phyloP scores from a whole-genome alignment of 2,888 invertebrate species.

The Spilarctia lutea region DNA sequence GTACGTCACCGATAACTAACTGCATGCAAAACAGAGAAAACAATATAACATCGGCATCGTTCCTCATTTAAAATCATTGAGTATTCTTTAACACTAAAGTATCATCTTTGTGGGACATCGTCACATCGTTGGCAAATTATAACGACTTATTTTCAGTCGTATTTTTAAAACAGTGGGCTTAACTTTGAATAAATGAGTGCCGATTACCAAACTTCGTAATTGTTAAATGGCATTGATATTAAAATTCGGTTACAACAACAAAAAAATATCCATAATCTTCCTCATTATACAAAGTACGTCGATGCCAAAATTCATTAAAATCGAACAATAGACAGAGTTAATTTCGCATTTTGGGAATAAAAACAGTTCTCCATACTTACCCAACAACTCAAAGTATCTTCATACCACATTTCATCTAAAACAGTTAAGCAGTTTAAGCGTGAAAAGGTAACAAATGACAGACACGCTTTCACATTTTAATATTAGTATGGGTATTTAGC shows the following conservation, averaged over 20 bases:
- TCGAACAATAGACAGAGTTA: no score
- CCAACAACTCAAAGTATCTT: no score
- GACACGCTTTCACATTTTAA: no score
- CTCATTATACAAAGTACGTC: no score
- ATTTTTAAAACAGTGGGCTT: background rate
- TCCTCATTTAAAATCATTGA: background rate
- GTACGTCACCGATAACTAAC: background rate
- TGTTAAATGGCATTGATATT: background rate
- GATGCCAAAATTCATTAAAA: no score
- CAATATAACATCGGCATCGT: background rate
- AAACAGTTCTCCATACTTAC: no score
- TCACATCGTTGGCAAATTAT: background rate
- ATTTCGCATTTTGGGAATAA: no score
- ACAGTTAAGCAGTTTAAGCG: no score
- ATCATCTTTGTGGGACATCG: background rate
- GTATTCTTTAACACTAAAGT: background rate
- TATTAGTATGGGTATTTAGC: background rate
- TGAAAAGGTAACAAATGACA: no score
- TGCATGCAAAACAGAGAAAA: background rate
- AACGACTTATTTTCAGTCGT: background rate
- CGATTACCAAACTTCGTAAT: background rate
- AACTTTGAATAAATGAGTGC: background rate
- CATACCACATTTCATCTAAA: no score
- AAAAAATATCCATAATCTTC: no score
- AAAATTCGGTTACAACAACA: no score